Evolutionary conservation across 2,797 vertebrate species (phyloP).

Genomic region (Danio jaintianensis): DNA sequence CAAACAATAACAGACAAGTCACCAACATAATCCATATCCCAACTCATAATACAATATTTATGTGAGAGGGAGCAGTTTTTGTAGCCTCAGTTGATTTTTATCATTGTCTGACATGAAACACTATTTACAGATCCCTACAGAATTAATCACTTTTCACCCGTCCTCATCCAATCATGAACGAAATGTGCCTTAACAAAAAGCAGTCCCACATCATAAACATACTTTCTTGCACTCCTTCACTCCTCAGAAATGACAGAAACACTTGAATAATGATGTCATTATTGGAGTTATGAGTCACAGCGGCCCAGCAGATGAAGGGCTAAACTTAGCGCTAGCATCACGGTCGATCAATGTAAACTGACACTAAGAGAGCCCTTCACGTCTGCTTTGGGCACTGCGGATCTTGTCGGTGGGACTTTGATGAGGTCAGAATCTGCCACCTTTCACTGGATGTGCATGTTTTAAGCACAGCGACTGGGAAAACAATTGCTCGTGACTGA

Average conservation of each 20-base stretch:
- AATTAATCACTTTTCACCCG: not conserved
- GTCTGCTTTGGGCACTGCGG: constrained; percentile 42
- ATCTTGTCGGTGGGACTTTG: constrained; percentile 44
- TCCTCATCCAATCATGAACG: not conserved
- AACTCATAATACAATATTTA: not conserved
- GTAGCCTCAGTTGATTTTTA: not conserved
- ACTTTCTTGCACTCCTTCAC: not conserved
- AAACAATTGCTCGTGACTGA: constrained; percentile 87
- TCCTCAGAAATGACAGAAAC: constrained; percentile 1
- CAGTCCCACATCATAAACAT: constrained; percentile 17
- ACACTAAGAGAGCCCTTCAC: constrained; percentile 48
- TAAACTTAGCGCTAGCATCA: constrained; percentile 27
- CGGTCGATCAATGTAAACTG: constrained; percentile 22
- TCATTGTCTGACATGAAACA: constrained; percentile 23
- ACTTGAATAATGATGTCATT: constrained; percentile 27
- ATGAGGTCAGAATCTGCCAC: constrained; percentile 59
- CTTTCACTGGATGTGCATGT: constrained; percentile 63
- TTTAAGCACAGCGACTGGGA: constrained; percentile 78
- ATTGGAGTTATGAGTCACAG: constrained; percentile 18
- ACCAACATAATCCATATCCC: not conserved
- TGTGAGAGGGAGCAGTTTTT: not conserved
- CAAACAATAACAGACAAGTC: not conserved
- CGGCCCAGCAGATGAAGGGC: constrained; percentile 21
- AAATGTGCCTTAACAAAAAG: not conserved
- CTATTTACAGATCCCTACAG: not conserved